Evolutionary conservation across 2,888 invertebrate species (phyloP).

Genomic region (Tricholauxania praeusta): DNA sequence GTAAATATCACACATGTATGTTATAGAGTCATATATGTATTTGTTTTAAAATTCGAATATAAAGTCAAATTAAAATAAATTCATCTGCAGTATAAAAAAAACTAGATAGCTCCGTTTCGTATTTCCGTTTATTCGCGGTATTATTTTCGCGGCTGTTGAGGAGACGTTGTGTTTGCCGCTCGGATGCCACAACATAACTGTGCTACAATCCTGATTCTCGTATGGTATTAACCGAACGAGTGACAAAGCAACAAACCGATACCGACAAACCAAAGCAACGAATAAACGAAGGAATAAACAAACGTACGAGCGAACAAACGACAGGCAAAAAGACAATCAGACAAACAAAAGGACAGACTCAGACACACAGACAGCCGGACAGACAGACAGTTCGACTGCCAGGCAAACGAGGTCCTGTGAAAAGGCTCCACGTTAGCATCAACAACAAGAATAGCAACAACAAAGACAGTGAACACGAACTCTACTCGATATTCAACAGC

Average conservation of each 20-base stretch:
- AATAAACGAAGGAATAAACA: background rate
- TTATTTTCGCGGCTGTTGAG: too few species aligned
- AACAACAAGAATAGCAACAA: too few species aligned
- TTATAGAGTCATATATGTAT: too few species aligned
- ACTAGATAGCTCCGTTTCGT: background rate
- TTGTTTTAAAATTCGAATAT: too few species aligned
- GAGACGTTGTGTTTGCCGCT: slow-evolving; percentile 20
- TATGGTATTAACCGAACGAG: background rate
- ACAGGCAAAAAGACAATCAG: background rate
- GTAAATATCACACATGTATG: background rate
- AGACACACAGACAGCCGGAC: background rate
- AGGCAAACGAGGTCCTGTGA: too few species aligned
- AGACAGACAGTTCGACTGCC: background rate
- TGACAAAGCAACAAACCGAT: slow-evolving; percentile 18
- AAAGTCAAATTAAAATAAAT: too few species aligned
- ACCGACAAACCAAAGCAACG: background rate
- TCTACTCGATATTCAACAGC: too few species aligned
- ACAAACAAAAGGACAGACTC: background rate
- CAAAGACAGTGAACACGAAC: too few species aligned
- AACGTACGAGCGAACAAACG: slow-evolving; percentile 1
- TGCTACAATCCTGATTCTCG: slow-evolving; percentile 17
- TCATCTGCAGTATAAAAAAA: background rate
- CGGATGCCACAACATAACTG: slow-evolving; percentile 29
- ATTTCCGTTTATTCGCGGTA: background rate
- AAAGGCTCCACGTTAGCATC: too few species aligned